Conservation (phyloP, 2,797 vertebrate genomes). For the Synanceia verrucosa region DNA sequence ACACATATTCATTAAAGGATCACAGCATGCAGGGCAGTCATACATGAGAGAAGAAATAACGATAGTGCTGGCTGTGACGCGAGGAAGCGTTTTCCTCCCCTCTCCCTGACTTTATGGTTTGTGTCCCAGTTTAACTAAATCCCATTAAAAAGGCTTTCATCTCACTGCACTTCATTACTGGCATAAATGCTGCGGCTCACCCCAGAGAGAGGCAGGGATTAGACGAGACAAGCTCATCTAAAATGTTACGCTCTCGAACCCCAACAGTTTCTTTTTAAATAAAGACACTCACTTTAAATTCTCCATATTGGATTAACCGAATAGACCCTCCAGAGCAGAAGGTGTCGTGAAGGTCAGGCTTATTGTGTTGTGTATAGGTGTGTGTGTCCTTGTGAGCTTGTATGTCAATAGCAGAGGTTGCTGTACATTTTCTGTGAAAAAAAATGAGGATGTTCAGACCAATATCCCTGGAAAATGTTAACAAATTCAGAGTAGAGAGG, state of each 20-base stretch:
- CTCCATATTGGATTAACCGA: slow-evolving; percentile 71
- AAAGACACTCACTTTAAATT: slow-evolving; percentile 69
- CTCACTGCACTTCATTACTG: slow-evolving; percentile 81
- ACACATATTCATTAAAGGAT: slow-evolving; percentile 24
- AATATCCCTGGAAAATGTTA: slow-evolving; percentile 27
- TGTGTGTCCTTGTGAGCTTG: slow-evolving; percentile 6
- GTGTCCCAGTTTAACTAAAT: slow-evolving; percentile 81
- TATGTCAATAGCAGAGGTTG: neutral
- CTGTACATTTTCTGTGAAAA: slow-evolving; percentile 17
- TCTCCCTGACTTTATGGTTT: slow-evolving; percentile 71
- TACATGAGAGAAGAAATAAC: slow-evolving; percentile 45
- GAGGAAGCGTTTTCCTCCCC: slow-evolving; percentile 50
- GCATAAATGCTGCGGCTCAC: slow-evolving; percentile 73
- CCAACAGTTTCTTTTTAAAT: slow-evolving; percentile 54
- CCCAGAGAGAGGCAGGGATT: slow-evolving; percentile 73
- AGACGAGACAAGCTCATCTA: slow-evolving; percentile 69
- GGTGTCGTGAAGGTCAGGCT: slow-evolving; percentile 50
- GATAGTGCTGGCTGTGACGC: slow-evolving; percentile 43
- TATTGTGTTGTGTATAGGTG: slow-evolving; percentile 6
- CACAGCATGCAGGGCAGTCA: slow-evolving; percentile 1
- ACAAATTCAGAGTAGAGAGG: slow-evolving; percentile 28
- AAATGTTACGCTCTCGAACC: slow-evolving; percentile 74
- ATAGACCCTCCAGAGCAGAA: slow-evolving; percentile 52
- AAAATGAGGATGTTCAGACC: slow-evolving; percentile 2
- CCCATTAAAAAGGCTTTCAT: slow-evolving; percentile 84